Conservation (phyloP, 2,888 invertebrate genomes). For the Digitonthophagus gazella region DNA sequence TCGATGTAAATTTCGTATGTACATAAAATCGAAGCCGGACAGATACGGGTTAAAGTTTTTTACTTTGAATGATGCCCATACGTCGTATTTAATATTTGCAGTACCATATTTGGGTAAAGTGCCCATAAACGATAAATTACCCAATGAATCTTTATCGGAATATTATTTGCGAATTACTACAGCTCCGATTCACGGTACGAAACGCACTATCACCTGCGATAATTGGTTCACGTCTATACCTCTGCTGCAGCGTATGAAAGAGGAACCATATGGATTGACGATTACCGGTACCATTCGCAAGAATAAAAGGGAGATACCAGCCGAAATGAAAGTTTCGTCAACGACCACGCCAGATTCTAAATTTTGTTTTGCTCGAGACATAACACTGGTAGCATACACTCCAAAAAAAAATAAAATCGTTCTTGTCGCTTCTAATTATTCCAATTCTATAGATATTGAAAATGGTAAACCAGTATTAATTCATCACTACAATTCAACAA, state of each 20-base stretch:
- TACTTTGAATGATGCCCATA: slow-evolving; percentile 28
- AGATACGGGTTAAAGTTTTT: slow-evolving; percentile 26
- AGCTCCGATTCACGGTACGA: slow-evolving; percentile 35
- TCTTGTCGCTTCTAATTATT: slow-evolving; percentile 20
- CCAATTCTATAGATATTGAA: neutral
- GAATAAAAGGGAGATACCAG: slow-evolving; percentile 42
- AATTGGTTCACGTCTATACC: slow-evolving; percentile 44
- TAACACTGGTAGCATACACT: slow-evolving; percentile 22
- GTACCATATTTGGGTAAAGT: no score
- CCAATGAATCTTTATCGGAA: slow-evolving; percentile 31
- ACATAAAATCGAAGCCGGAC: neutral
- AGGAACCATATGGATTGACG: slow-evolving; percentile 41
- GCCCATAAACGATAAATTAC: no score
- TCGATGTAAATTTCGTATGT: neutral
- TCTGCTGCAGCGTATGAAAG: slow-evolving; percentile 37
- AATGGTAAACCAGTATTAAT: neutral
- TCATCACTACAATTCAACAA: slow-evolving; percentile 14
- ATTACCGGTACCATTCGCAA: slow-evolving; percentile 40
- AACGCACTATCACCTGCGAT: slow-evolving; percentile 38
- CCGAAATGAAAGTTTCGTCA: slow-evolving; percentile 33
- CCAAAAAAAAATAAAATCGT: slow-evolving; percentile 28
- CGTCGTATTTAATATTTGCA: slow-evolving; percentile 27
- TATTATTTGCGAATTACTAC: slow-evolving; percentile 36
- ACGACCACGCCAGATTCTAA: slow-evolving; percentile 3
- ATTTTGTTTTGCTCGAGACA: slow-evolving; percentile 24